Percentiles rank a stretch among this genome's conserved stretches.
Evolutionary conservation across 2,113 vertebrate species (phyloP).

Genomic region (Cyanoramphus novaezelandiae): DNA sequence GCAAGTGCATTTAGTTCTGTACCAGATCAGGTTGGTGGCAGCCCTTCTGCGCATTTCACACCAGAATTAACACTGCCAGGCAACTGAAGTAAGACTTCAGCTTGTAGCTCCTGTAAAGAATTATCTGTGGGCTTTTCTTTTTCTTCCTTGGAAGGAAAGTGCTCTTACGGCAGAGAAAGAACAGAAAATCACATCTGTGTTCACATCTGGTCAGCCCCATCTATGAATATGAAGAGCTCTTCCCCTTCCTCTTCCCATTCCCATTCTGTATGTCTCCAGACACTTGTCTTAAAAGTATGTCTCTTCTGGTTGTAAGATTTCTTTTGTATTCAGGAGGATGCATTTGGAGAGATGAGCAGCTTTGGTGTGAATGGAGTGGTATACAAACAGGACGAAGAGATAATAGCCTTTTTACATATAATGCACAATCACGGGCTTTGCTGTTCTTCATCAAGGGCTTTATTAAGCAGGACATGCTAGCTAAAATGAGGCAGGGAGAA

Average conservation of each 20-base stretch:
- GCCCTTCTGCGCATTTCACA: not conserved
- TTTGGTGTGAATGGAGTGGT: not conserved
- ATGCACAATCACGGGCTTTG: not conserved
- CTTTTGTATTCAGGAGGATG: not conserved
- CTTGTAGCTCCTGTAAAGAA: not conserved
- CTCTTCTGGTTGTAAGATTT: not conserved
- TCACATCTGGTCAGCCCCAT: not conserved
- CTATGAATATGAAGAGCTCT: not conserved
- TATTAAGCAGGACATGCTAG: not conserved
- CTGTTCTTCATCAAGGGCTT: not conserved
- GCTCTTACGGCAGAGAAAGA: not conserved
- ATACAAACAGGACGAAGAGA: not conserved
- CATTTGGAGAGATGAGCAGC: not conserved
- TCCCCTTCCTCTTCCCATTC: not conserved
- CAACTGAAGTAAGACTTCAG: not conserved
- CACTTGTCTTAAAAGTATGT: not conserved
- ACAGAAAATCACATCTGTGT: not conserved
- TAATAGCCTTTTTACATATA: not conserved
- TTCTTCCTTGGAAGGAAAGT: not conserved
- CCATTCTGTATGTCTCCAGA: not conserved
- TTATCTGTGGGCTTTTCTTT: not conserved
- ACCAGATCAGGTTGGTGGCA: not conserved
- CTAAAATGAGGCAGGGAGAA: not conserved
- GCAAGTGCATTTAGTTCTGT: not conserved
- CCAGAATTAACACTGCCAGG: not conserved